A percentile compares a stretch with the other conserved stretches of the same genome.
Conservation (phyloP, 2,797 vertebrate genomes). For the Triplophysa yarkandensis region DNA sequence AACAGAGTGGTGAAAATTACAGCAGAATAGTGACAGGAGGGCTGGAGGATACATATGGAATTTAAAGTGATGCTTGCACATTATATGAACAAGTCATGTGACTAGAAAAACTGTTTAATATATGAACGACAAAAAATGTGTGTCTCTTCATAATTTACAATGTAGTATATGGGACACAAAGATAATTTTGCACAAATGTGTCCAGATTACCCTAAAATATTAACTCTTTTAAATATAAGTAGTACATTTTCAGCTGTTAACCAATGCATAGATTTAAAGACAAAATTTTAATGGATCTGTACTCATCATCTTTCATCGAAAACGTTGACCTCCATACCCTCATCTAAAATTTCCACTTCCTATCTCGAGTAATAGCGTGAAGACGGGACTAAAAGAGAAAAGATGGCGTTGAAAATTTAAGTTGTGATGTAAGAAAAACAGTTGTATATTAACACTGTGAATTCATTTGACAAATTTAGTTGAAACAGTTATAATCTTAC, state of each 20-base stretch:
- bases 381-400: too few species aligned
- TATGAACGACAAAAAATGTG: neutral
- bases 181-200: neutral
- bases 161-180: neutral
- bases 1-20: conserved; percentile 54
- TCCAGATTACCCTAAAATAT: neutral
- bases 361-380: too few species aligned
- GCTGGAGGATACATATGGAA: conserved; percentile 39
- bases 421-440: too few species aligned
- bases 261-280: too few species aligned
- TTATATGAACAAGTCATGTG: neutral
- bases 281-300: too few species aligned
- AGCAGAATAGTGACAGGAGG: conserved; percentile 37
- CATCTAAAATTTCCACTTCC: too few species aligned
- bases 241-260: neutral
- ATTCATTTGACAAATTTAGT: too few species aligned
- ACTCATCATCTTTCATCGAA: too few species aligned
- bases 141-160: neutral
- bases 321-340: too few species aligned
- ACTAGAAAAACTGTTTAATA: neutral
- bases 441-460: too few species aligned
- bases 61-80: conserved; percentile 32
- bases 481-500: too few species aligned
- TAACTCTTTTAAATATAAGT: neutral
- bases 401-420: too few species aligned